phyloP scores from a whole-genome alignment of 2,113 vertebrate species.

The Coracopsis vasa region DNA sequence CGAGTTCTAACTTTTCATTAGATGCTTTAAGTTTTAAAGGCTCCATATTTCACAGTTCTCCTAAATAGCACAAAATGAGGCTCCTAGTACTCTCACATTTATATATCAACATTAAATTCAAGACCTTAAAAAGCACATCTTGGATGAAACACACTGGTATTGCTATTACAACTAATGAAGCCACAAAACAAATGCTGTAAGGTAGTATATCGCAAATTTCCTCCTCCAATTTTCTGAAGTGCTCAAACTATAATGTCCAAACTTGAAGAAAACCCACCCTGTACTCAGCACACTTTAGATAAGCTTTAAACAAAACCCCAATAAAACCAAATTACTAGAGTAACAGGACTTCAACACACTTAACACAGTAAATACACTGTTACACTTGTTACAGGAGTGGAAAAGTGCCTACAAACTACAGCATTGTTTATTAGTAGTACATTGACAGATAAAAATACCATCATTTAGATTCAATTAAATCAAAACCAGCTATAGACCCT shows the following conservation, averaged over 20 bases:
- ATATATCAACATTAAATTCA: background rate
- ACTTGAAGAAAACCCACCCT: background rate
- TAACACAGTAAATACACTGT: background rate
- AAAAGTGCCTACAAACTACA: background rate
- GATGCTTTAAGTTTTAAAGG: background rate
- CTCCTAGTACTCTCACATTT: background rate
- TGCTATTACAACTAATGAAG: background rate
- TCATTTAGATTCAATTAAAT: background rate
- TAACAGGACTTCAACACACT: background rate
- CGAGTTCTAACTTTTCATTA: background rate
- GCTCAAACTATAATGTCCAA: background rate
- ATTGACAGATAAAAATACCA: background rate
- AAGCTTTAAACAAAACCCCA: background rate
- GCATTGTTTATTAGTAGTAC: background rate
- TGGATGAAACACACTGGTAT: background rate
- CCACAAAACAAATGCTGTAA: background rate
- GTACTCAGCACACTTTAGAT: background rate
- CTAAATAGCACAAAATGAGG: background rate
- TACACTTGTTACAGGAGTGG: background rate
- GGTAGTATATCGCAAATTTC: background rate
- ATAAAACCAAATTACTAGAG: background rate
- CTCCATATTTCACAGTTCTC: background rate
- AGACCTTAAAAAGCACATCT: background rate
- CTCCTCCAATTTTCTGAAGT: background rate
- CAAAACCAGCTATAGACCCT: background rate